Evolutionary conservation across 2,888 invertebrate species (phyloP).

Genomic region (Drosophila robusta): DNA sequence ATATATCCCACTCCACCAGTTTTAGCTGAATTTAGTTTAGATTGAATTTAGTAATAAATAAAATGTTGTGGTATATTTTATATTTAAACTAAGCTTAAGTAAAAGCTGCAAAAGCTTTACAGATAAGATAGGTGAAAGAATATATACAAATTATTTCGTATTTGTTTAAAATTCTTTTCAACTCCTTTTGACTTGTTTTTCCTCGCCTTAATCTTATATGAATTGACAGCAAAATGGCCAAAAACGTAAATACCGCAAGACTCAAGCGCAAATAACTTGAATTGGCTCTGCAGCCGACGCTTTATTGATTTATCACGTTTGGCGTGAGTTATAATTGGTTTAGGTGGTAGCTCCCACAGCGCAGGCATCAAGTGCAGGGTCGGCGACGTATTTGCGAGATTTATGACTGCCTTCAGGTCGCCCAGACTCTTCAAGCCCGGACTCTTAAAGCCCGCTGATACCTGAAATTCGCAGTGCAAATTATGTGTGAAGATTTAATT

Average conservation of each 20-base stretch:
- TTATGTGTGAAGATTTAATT: constrained; percentile 64
- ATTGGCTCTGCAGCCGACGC: constrained; percentile 46
- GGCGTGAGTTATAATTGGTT: constrained; percentile 68
- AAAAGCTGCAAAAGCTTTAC: too few species aligned
- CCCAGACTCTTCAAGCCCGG: constrained; percentile 23
- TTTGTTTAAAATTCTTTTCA: too few species aligned
- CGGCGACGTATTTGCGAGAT: constrained; percentile 49
- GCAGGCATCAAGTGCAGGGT: constrained; percentile 52
- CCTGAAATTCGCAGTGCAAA: constrained; percentile 46
- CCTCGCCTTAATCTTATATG: background rate
- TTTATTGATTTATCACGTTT: constrained; percentile 76
- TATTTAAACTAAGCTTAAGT: too few species aligned
- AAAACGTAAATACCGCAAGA: constrained; percentile 17
- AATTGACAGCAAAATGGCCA: constrained; percentile 4
- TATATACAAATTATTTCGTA: too few species aligned
- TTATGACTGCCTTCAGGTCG: constrained; percentile 47
- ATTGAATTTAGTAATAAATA: too few species aligned
- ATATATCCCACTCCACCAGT: too few species aligned
- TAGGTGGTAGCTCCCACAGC: constrained; percentile 25
- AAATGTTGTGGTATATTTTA: too few species aligned
- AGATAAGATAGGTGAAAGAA: too few species aligned
- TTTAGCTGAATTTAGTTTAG: too few species aligned
- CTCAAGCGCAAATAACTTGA: constrained; percentile 5
- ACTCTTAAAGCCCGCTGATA: constrained; percentile 17
- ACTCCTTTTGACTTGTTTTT: background rate